These are phyloP conservation scores for Hetaerina titia DNA, from an alignment of 2,888 invertebrate genomes.

Conservation along the genomic window DNA sequence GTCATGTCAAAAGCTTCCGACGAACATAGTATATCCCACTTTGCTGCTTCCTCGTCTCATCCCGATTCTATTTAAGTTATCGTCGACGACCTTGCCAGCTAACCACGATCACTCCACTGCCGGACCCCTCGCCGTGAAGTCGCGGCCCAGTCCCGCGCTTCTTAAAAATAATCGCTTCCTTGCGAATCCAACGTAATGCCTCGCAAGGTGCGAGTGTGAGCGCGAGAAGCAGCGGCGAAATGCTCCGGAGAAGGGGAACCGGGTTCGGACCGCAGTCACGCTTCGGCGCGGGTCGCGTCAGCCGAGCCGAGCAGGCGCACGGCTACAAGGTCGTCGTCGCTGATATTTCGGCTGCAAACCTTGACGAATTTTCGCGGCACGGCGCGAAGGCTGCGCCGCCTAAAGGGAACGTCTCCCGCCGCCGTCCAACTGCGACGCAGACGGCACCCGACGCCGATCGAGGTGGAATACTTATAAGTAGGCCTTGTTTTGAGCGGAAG, in stretches of 20 bases:
- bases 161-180: neutral
- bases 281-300: no score
- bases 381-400: neutral
- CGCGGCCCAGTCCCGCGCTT: neutral
- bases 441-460: neutral
- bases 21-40: neutral
- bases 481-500: neutral
- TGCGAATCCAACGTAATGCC: neutral
- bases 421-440: neutral
- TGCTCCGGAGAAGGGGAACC: no score
- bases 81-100: neutral
- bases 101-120: neutral
- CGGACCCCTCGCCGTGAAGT: neutral
- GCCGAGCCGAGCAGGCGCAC: no score
- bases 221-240: neutral
- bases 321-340: neutral
- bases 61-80: slow-evolving; percentile 22
- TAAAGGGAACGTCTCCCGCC: neutral
- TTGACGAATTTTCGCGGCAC: neutral
- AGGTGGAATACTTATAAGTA: neutral
- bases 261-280: no score
- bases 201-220: neutral
- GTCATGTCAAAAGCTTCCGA: neutral
- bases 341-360: neutral
- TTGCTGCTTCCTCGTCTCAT: neutral